These are phyloP conservation scores for Cactoblastis cactorum DNA, from an alignment of 2,888 invertebrate genomes.

Conservation along the genomic window DNA sequence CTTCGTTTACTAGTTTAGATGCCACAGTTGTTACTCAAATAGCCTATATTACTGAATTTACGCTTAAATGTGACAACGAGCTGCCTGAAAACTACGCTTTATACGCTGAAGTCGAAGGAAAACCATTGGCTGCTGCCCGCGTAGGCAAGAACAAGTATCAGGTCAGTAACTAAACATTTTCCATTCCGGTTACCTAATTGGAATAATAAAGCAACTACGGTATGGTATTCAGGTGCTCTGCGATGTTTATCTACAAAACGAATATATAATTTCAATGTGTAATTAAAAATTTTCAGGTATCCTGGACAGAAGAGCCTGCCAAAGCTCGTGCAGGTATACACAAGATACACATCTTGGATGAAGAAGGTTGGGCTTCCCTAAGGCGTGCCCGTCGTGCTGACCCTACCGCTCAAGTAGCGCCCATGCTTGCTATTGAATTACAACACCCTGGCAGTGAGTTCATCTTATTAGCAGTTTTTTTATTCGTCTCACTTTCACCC, in stretches of 20 bases:
- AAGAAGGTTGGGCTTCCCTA: constrained; percentile 93
- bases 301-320: constrained; percentile 94
- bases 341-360: constrained; percentile 90
- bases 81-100: constrained; percentile 83
- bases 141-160: constrained; percentile 90
- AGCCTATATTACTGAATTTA: constrained; percentile 94
- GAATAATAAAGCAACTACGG: too few species aligned
- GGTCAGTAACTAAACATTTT: constrained; percentile 76
- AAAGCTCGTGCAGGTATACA: constrained; percentile 90
- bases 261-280: too few species aligned
- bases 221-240: too few species aligned
- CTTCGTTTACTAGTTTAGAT: constrained; percentile 94
- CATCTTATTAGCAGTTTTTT: too few species aligned
- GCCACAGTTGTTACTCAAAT: constrained; percentile 94
- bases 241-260: too few species aligned
- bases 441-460: constrained; percentile 71
- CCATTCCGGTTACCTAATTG: neutral
- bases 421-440: constrained; percentile 84
- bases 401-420: constrained; percentile 82
- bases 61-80: constrained; percentile 86
- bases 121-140: constrained; percentile 89
- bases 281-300: constrained; percentile 81
- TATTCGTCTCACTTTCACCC: too few species aligned
- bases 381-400: constrained; percentile 89
- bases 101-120: constrained; percentile 94